These are phyloP conservation scores for Felis chaus DNA, from an alignment of 2,113 vertebrate species.

Conservation along the genomic window DNA sequence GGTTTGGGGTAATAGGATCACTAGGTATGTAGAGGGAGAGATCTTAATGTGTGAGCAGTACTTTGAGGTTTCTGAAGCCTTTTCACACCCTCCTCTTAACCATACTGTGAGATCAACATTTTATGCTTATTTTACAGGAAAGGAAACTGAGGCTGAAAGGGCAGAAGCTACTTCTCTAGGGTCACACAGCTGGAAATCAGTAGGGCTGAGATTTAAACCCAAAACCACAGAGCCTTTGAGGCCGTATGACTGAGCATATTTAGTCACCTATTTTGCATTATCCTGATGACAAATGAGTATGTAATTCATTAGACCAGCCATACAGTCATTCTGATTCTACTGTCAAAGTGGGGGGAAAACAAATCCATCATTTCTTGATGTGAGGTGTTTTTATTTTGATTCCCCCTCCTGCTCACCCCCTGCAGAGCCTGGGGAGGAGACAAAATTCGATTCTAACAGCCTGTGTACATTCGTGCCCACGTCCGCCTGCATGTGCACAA, in stretches of 20 bases:
- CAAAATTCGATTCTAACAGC: conserved; percentile 21
- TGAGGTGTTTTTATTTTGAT: conserved; percentile 55
- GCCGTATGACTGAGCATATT: background rate
- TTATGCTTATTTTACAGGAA: conserved; percentile 7
- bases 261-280: background rate
- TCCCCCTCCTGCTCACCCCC: background rate
- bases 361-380: conserved; percentile 54
- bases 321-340: background rate
- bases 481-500: background rate
- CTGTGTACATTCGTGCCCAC: background rate
- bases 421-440: background rate
- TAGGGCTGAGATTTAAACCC: conserved; percentile 18
- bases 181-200: background rate
- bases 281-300: conserved; percentile 44
- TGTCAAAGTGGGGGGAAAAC: conserved; percentile 36
- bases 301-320: background rate
- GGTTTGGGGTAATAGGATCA: background rate
- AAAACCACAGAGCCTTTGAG: background rate
- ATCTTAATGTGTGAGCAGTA: fast-evolving
- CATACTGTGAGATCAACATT: background rate
- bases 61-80: background rate
- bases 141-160: conserved; percentile 28
- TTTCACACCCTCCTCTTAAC: background rate
- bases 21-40: fast-evolving
- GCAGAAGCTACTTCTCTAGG: background rate